phyloP scores from a whole-genome alignment of 2,888 invertebrate genomes.

The Pharmacophagus antenor region DNA sequence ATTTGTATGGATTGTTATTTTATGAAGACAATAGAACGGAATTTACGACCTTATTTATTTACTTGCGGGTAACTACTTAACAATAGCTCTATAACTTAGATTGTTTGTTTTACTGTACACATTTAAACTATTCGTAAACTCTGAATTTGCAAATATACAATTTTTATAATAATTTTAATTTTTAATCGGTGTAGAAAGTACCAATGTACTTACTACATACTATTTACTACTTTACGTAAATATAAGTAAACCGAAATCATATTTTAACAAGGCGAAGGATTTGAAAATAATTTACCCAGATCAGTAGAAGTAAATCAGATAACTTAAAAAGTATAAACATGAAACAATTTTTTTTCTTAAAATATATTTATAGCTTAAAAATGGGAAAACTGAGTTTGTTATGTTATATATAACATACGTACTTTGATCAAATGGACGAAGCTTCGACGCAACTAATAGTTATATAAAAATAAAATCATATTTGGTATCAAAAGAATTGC shows the following conservation, averaged over 20 bases:
- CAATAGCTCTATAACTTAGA: neutral
- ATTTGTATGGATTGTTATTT: slow-evolving; percentile 10
- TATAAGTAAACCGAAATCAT: too few species aligned
- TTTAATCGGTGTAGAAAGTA: neutral
- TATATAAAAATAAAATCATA: neutral
- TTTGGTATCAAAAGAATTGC: neutral
- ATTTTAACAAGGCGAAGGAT: too few species aligned
- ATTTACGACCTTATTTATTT: slow-evolving; percentile 5
- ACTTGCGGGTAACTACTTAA: neutral
- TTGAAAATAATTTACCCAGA: too few species aligned
- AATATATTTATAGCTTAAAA: too few species aligned
- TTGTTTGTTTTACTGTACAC: neutral
- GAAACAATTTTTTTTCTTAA: too few species aligned
- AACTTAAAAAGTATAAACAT: too few species aligned
- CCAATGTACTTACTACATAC: too few species aligned
- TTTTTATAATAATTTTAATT: neutral
- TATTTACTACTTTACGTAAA: too few species aligned
- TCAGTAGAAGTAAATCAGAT: too few species aligned
- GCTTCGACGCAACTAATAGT: neutral
- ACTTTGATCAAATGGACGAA: neutral
- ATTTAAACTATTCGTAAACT: neutral
- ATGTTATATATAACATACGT: too few species aligned
- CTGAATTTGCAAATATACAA: neutral
- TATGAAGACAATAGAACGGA: slow-evolving; percentile 21
- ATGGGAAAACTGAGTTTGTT: too few species aligned